These are phyloP conservation scores for Formicarius rufipectus DNA, from an alignment of 2,113 vertebrate genomes.

Conservation along the genomic window DNA sequence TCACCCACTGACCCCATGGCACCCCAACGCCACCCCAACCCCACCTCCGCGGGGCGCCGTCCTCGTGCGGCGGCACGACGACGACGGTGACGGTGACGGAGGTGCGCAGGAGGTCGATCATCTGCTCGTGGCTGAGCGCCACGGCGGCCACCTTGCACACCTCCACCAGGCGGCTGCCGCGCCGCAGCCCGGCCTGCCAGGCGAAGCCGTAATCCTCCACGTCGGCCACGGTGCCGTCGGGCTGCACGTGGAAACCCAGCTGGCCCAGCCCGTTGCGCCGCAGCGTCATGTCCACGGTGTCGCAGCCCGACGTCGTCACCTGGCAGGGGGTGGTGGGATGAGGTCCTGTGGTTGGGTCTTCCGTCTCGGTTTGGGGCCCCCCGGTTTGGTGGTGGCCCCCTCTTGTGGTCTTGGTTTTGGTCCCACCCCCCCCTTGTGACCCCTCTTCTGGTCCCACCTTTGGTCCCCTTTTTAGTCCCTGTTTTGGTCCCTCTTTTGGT, in stretches of 20 bases:
- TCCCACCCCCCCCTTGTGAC: no score
- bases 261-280: constrained; percentile 85
- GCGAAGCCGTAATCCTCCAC: constrained; percentile 96
- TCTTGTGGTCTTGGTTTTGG: no score
- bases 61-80: not conserved
- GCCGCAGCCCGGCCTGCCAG: constrained; percentile 92
- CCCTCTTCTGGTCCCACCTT: no score
- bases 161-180: constrained; percentile 91
- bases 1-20: not conserved
- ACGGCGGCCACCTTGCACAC: constrained; percentile 95
- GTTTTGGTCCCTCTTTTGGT: no score
- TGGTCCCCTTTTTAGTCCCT: no score
- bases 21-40: not conserved
- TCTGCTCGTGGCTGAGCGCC: constrained; percentile 91
- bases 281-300: not conserved
- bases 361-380: no score
- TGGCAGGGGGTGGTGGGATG: no score
- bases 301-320: not conserved
- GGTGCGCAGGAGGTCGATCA: constrained; percentile 80
- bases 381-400: no score
- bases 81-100: not conserved
- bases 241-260: constrained; percentile 93
- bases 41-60: not conserved
- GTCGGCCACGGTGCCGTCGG: constrained; percentile 91
- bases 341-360: no score